A percentile compares a stretch with the other conserved stretches of the same genome.
Evolutionary conservation across 2,113 vertebrate genomes (phyloP).

Genomic region (Atherinomorus stipes): DNA sequence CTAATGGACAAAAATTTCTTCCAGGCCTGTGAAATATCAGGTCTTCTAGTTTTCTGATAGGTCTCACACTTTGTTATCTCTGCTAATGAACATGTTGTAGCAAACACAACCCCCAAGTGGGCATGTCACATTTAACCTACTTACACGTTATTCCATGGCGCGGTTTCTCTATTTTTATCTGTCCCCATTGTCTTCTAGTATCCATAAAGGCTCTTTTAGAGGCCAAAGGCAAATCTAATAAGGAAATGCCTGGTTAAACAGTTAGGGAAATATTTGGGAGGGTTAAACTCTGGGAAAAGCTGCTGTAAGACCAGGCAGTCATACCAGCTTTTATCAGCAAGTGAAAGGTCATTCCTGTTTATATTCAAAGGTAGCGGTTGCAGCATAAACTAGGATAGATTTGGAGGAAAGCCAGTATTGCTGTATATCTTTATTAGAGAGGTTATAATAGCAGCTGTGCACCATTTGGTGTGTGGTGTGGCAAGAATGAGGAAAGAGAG

Average conservation of each 20-base stretch:
- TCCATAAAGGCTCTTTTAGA: conserved; percentile 3
- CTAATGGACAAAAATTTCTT: conserved; percentile 15
- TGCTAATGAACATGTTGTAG: conserved; percentile 7
- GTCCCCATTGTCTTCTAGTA: conserved; percentile 22
- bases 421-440: conserved; percentile 47
- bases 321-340: conserved; percentile 15
- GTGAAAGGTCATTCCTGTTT: conserved; percentile 33
- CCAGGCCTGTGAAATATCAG: conserved; percentile 11
- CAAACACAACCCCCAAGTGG: neutral
- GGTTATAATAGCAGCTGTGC: conserved; percentile 58
- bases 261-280: neutral
- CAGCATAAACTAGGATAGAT: conserved; percentile 19
- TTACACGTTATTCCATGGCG: conserved; percentile 10
- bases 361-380: conserved; percentile 39
- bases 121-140: conserved; percentile 23
- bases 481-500: conserved; percentile 18
- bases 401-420: conserved; percentile 34
- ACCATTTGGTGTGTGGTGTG: conserved; percentile 63
- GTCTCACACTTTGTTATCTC: neutral
- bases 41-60: neutral
- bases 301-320: neutral
- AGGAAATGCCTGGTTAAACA: conserved; percentile 6
- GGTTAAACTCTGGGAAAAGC: neutral
- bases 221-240: conserved; percentile 13
- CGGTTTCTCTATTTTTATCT: conserved; percentile 47